Conservation (phyloP, 1,140 invertebrate genomes). For the Drosophila triauraria region DNA sequence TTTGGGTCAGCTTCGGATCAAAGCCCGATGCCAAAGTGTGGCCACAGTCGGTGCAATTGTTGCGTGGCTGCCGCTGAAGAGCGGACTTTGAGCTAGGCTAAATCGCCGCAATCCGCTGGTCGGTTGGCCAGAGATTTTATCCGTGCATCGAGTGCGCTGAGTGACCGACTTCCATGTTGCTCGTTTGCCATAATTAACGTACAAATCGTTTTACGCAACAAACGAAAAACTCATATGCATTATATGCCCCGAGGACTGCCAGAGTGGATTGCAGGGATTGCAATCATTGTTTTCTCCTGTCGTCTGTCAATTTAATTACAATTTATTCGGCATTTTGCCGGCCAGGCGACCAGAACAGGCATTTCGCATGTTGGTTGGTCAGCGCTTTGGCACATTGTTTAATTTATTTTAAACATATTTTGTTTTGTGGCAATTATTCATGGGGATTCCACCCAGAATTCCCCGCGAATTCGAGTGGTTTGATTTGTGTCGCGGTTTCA, state of each 20-base stretch:
- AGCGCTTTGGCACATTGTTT: constrained; percentile 70
- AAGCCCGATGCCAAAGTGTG: constrained; percentile 20
- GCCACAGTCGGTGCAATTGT: constrained; percentile 34
- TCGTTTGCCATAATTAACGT: constrained; percentile 67
- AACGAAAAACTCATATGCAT: constrained; percentile 35
- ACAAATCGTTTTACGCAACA: constrained; percentile 59
- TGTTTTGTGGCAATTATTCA: constrained; percentile 64
- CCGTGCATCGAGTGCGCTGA: constrained; percentile 23
- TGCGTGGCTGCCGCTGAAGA: constrained; percentile 28
- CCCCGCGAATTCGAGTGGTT: constrained; percentile 33
- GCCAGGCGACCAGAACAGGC: constrained; percentile 28
- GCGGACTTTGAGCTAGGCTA: constrained; percentile 36
- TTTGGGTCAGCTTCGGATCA: constrained; percentile 47
- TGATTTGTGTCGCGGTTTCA: constrained; percentile 60
- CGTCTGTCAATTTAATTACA: constrained; percentile 76
- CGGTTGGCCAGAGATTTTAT: constrained; percentile 57
- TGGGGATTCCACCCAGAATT: constrained; percentile 11
- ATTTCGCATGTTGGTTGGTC: constrained; percentile 63
- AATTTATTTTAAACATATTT: constrained; percentile 74
- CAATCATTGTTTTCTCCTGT: constrained; percentile 26
- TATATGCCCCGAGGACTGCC: constrained; percentile 6
- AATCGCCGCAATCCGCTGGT: constrained; percentile 60
- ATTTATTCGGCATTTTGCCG: constrained; percentile 66
- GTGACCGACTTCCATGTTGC: constrained; percentile 30
- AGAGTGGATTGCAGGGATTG: constrained; percentile 17